Base-by-base conservation (phyloP, 2,113 vertebrate species). In the Gavia stellata region DNA sequence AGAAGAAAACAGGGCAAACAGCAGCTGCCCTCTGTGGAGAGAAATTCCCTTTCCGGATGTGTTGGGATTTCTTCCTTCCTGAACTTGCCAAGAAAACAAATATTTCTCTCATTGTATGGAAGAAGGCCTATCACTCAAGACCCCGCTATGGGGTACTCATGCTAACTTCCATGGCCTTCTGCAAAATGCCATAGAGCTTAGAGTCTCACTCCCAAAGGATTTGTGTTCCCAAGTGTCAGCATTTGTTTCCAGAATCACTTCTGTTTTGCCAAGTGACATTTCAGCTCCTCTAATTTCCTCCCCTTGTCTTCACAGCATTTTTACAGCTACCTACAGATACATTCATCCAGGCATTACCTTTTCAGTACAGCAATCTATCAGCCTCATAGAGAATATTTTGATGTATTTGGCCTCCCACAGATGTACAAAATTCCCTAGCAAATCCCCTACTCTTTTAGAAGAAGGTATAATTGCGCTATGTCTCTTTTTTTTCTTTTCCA, bases 331-430 rank as follows among this genome's bases (percentile, higher is more conserved):
- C 72, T 80, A 66, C 44, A 73, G 83, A 89, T 59, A 65, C n/a
- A 44, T 47, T 86, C 55, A 78, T 68, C 58, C 86, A 83, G 75
- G 52, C 82, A 66, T 73, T 89, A 84, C 42, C 63, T 92, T 96
- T 88, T 61, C 53, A 63, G 23, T 38, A 13, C 55, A 93, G 84
- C 40, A 62, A 28, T 91, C 88, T 71, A 67, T 91, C 90, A 87
- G 63, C 53, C 53, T 90, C 36, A n/a, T 9, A 58, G 67, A 95
- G 80, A 94, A 90, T 92, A 90, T 75, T 92, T 88, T 81, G 52
- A 95, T 62, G 24, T 86, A 63, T 91, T 79, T 93, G 81, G 71
- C 91, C 86, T 97, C 96, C 90, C 61, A 95, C 94, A 91, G 67
- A 70, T 75, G 85, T 83, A 90, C 65, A 67, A 90, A 93, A 96